Evolutionary conservation across 2,888 invertebrate species (phyloP).

Genomic region (Drosophila mayaguana): DNA sequence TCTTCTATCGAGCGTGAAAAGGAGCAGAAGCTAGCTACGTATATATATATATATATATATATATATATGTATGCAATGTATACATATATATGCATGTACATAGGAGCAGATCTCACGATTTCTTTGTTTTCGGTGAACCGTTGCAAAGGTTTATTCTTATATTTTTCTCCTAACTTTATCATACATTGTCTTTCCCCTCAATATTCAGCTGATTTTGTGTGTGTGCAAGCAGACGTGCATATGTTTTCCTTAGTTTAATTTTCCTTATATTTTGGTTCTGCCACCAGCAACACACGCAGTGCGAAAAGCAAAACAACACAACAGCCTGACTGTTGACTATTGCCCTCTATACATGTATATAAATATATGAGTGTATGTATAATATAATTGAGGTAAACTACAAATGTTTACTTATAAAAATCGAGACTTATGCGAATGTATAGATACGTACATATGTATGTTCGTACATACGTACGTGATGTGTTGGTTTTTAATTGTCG

Average conservation of each 20-base stretch:
- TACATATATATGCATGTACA: background rate
- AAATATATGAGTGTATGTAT: background rate
- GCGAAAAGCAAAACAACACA: background rate
- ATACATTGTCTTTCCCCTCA: slow-evolving; percentile 26
- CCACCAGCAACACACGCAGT: slow-evolving; percentile 24
- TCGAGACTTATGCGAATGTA: background rate
- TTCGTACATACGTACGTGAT: background rate
- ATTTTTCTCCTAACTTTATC: slow-evolving; percentile 31
- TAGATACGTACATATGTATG: background rate
- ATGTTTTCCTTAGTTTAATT: slow-evolving; percentile 12
- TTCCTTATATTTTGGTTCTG: slow-evolving; percentile 24
- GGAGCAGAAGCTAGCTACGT: background rate
- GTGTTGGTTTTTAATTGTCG: background rate
- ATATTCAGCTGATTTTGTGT: slow-evolving; percentile 6
- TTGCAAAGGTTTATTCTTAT: slow-evolving; percentile 40
- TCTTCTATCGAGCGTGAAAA: slow-evolving; percentile 9
- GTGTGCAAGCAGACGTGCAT: background rate
- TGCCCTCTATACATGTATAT: background rate
- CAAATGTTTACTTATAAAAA: slow-evolving; percentile 23
- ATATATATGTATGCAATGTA: no score
- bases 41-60: background rate
- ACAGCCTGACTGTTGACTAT: slow-evolving; percentile 26
- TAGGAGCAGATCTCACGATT: slow-evolving; percentile 5
- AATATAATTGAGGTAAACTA: slow-evolving; percentile 12
- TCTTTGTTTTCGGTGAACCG: slow-evolving; percentile 29